Evolutionary conservation across 2,113 vertebrate species (phyloP).

Genomic region (Tauraco erythrolophus): DNA sequence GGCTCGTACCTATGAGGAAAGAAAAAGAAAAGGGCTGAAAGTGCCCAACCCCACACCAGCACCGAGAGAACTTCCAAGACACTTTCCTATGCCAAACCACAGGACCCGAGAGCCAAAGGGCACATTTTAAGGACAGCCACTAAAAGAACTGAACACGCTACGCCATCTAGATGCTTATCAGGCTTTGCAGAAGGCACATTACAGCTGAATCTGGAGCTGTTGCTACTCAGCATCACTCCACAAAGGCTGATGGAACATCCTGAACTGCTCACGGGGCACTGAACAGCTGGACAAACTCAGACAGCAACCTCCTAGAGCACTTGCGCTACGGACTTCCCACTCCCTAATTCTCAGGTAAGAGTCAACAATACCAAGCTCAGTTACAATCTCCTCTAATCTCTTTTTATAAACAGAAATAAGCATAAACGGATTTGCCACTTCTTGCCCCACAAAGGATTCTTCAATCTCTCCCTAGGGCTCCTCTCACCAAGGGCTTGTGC

Average conservation of each 20-base stretch:
- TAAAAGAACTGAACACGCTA: not conserved
- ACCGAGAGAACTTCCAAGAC: not conserved
- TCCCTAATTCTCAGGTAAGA: not conserved
- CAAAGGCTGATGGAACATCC: not conserved
- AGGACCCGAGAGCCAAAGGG: no score
- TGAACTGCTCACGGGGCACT: not conserved
- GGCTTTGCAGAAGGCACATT: not conserved
- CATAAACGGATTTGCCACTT: not conserved
- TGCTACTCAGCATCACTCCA: not conserved
- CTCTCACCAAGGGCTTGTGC: not conserved
- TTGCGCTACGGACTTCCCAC: not conserved
- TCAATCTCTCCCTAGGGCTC: not conserved
- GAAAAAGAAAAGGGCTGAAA: not conserved
- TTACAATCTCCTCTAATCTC: not conserved
- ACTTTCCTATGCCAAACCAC: not conserved
- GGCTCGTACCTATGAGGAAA: not conserved
- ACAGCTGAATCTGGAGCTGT: not conserved
- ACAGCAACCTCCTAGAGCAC: not conserved
- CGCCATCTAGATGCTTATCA: not conserved
- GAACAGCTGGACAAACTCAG: not conserved
- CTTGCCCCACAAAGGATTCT: not conserved
- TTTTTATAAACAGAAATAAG: not conserved
- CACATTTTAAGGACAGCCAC: not conserved
- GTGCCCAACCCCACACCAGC: not conserved
- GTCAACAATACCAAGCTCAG: not conserved